Evolutionary conservation across 2,113 vertebrate genomes (phyloP).

Genomic region (Pyrgilauda ruficollis): DNA sequence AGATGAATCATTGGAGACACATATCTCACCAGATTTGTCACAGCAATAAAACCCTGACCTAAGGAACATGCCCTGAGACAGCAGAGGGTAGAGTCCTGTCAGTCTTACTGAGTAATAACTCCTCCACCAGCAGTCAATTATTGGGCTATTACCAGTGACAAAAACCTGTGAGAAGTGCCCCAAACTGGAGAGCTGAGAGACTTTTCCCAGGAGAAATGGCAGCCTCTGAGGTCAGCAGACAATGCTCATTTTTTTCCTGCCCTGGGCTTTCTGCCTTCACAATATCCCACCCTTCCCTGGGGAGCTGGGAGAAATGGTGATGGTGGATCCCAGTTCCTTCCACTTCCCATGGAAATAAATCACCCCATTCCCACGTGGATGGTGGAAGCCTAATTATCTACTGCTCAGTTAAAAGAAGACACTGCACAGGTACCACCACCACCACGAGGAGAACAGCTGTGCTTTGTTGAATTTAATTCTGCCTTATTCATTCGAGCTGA

Average conservation of each 20-base stretch:
- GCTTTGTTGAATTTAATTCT: neutral
- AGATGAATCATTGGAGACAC: neutral
- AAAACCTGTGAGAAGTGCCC: neutral
- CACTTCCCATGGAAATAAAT: neutral
- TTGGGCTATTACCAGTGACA: slow-evolving; percentile 11
- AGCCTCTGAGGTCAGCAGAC: neutral
- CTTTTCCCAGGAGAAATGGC: neutral
- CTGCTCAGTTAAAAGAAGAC: neutral
- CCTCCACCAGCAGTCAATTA: slow-evolving; percentile 48
- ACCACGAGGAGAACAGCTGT: neutral
- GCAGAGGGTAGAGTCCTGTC: neutral
- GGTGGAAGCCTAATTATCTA: neutral
- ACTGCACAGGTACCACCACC: neutral
- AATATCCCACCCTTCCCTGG: neutral
- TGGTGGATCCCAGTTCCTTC: neutral
- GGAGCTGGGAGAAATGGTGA: neutral
- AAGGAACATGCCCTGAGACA: neutral
- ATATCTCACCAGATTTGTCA: slow-evolving; percentile 8
- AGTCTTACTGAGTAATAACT: slow-evolving; percentile 4
- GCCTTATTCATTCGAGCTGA: neutral
- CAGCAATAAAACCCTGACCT: neutral
- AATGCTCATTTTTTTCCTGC: neutral
- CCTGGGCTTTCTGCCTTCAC: neutral
- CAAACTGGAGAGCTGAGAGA: neutral
- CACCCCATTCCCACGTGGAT: neutral